Evolutionary conservation across 2,888 invertebrate species (phyloP).

Genomic region (Yponomeuta plumbellus): DNA sequence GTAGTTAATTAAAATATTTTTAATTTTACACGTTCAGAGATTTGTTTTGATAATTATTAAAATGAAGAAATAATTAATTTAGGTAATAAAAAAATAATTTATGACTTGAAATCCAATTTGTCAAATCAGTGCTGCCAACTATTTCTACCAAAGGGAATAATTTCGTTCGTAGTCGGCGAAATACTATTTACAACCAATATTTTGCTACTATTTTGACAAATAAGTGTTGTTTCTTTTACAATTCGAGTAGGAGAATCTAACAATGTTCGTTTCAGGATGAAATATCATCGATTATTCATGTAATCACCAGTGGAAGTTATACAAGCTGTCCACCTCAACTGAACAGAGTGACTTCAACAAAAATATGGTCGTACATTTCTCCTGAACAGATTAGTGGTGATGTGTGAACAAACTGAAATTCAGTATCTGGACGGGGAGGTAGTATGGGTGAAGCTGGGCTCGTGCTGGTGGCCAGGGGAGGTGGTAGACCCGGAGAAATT

Average conservation of each 20-base stretch:
- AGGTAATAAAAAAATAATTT: background rate
- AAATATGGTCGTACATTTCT: slow-evolving; percentile 71
- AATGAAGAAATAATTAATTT: background rate
- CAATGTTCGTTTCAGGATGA: slow-evolving; percentile 29
- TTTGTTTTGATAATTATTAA: background rate
- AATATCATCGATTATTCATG: slow-evolving; percentile 22
- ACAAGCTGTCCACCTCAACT: slow-evolving; percentile 55
- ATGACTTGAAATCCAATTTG: slow-evolving; percentile 5
- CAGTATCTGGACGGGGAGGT: slow-evolving; percentile 84
- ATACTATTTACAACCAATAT: slow-evolving; percentile 69
- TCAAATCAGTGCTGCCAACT: slow-evolving; percentile 52
- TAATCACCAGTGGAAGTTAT: slow-evolving; percentile 41
- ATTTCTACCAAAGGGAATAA: slow-evolving; percentile 44
- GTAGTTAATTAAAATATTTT: background rate
- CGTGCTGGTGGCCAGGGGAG: slow-evolving; percentile 92
- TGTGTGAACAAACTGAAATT: slow-evolving; percentile 83
- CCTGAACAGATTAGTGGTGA: slow-evolving; percentile 44
- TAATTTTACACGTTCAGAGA: background rate
- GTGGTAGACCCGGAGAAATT: slow-evolving; percentile 80
- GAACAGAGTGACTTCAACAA: slow-evolving; percentile 39
- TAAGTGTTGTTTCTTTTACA: slow-evolving; percentile 36
- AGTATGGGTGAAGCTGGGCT: slow-evolving; percentile 90
- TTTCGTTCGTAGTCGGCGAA: slow-evolving; percentile 70
- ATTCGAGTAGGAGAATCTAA: slow-evolving; percentile 28
- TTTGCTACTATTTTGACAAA: slow-evolving; percentile 71